Evolutionary conservation across 53 echinoderm and acorn worm species (phyloP), one percentile per base, ranked within the genome.

Genomic region (Mesocentrotus franciscanus): DNA sequence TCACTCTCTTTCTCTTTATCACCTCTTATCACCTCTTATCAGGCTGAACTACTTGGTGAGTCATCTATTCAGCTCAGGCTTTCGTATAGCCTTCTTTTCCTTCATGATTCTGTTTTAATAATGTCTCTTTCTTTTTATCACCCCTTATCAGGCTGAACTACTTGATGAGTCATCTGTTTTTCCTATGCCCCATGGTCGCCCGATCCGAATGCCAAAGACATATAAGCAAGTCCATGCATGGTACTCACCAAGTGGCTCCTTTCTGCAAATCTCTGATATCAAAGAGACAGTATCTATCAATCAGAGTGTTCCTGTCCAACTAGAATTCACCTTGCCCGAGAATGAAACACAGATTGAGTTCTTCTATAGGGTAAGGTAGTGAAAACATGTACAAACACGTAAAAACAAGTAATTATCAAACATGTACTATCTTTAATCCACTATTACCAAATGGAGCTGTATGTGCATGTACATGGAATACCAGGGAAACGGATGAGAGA

Each of bases 211-310:
- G 49, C 49, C 49, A 49, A 4, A 49, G 49, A 49, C 49, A 49
- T 49, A 4, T 7, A 89, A 89, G 89, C 0, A 8, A n/a, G 27
- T 89, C 59, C 24, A 10, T 24, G 91, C 96, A 4, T 97, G 95
- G 95, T 97, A 93, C 42, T 97, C 97, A 16, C 97, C 95, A 8
- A 97, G 97, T 85, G 95, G 95, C 29, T 96, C 93, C 56, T 97
- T 97, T 36, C 78, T 97, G 58, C 57, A 76, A 35, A 68, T 74
- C 74, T 71, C 74, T 12, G 56, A 90, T 42, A 90, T 61, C 24
- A 4, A 33, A 1, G 64, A 4, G 22, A 78, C 4, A 8, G 29
- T 72, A 17, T 68, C 96, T 32, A 27, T 74, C 11, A 36, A 20
- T 74, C 92, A 92, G 56, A 24, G 68, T 22, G 90, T 96, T n/a